Conservation (phyloP, 2,113 vertebrate genomes). For the Ginglymostoma cirratum region DNA sequence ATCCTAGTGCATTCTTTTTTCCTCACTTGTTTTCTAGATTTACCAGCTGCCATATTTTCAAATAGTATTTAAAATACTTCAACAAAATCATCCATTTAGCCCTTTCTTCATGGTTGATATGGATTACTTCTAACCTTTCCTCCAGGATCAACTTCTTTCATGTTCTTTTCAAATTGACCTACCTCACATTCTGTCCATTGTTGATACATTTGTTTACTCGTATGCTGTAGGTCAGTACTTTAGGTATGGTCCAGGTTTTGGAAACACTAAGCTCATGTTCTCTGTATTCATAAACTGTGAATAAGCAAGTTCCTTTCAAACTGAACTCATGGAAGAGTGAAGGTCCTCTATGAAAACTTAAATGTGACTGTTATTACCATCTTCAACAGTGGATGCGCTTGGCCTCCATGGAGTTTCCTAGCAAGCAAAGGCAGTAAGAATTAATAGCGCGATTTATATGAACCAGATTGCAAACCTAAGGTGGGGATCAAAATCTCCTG, state of each 20-base stretch:
- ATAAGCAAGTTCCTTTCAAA: neutral
- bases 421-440: neutral
- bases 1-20: neutral
- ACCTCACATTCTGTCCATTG: neutral
- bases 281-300: neutral
- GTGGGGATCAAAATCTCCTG: neutral
- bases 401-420: neutral
- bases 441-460: neutral
- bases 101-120: neutral
- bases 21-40: neutral
- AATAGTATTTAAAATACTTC: neutral
- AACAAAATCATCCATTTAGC: neutral
- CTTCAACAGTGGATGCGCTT: neutral
- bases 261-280: neutral
- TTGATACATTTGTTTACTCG: neutral
- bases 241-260: neutral
- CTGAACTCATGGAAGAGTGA: neutral
- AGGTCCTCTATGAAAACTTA: neutral
- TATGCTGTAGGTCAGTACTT: neutral
- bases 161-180: neutral
- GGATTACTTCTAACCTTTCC: neutral
- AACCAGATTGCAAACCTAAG: neutral
- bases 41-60: neutral
- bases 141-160: neutral
- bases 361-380: too few species aligned